A percentile compares a stretch with the other conserved stretches of the same genome.
phyloP scores from a whole-genome alignment of 2,113 vertebrate genomes.

The Salvelinus namaycush region DNA sequence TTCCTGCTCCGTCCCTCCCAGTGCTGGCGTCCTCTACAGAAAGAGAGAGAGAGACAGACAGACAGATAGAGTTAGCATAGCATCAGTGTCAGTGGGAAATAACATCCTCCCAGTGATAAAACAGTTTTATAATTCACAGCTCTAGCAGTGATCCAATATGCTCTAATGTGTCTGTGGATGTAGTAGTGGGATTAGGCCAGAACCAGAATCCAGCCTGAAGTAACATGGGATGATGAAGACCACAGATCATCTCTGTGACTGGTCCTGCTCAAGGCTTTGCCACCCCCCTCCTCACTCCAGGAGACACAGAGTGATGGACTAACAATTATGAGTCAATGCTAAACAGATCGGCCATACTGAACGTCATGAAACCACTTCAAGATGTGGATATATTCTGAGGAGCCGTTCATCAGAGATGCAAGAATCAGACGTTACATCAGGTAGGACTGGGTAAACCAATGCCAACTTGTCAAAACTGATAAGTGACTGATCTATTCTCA shows the following conservation, averaged over 20 bases:
- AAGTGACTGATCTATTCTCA: not conserved
- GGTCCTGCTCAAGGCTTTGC: not conserved
- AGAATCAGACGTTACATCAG: slow-evolving; percentile 12
- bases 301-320: not conserved
- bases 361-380: slow-evolving; percentile 41
- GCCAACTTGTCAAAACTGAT: not conserved
- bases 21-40: slow-evolving; percentile 82
- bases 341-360: slow-evolving; percentile 49
- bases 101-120: too few species aligned
- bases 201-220: not conserved
- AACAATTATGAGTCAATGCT: slow-evolving; percentile 36
- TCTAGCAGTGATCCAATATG: not conserved
- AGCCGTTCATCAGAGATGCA: slow-evolving; percentile 24
- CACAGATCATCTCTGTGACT: not conserved
- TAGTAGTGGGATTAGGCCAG: not conserved
- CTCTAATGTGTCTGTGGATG: not conserved
- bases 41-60: not conserved
- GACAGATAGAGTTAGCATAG: not conserved
- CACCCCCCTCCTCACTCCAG: slow-evolving; percentile 18
- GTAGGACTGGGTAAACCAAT: slow-evolving; percentile 17
- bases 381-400: slow-evolving; percentile 44
- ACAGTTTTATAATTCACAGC: not conserved
- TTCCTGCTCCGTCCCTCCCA: slow-evolving; percentile 72
- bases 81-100: too few species aligned
- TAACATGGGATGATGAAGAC: not conserved